phyloP scores from a whole-genome alignment of 2,888 invertebrate genomes.

The Ferdinandea cuprea region DNA sequence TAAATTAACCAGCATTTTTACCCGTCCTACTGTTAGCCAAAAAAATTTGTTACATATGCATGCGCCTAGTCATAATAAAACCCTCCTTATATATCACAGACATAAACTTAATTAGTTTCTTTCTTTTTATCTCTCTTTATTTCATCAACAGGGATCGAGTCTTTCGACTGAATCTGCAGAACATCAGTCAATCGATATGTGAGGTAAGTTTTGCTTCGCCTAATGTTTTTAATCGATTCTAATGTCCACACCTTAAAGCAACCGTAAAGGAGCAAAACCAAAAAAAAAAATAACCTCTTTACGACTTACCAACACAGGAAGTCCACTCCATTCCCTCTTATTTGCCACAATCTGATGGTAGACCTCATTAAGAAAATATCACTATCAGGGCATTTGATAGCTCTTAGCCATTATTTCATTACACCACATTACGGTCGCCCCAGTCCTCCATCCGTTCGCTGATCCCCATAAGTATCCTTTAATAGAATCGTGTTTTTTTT shows the following conservation, averaged over 20 bases:
- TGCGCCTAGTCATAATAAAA: no score
- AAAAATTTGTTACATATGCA: no score
- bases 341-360: conserved; percentile 46
- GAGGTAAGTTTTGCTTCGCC: conserved; percentile 84
- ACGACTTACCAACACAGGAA: conserved; percentile 1
- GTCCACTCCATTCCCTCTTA: neutral
- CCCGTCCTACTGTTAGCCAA: no score
- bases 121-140: conserved; percentile 32
- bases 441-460: conserved; percentile 18
- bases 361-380: conserved; percentile 64
- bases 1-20: no score
- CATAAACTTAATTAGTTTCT: no score
- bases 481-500: conserved; percentile 57
- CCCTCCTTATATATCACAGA: no score
- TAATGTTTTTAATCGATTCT: neutral
- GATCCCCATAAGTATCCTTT: conserved; percentile 60
- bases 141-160: conserved; percentile 87
- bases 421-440: conserved; percentile 63
- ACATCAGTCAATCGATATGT: conserved; percentile 87
- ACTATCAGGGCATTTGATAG: conserved; percentile 64
- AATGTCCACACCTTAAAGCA: neutral
- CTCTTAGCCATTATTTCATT: conserved; percentile 69
- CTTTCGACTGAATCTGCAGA: conserved; percentile 86
- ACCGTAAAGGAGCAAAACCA: neutral
- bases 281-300: neutral